Evolutionary conservation across 1,140 invertebrate genomes (phyloP), one percentile per base, ranked within the genome.

Genomic region (Augochlora pura): DNA sequence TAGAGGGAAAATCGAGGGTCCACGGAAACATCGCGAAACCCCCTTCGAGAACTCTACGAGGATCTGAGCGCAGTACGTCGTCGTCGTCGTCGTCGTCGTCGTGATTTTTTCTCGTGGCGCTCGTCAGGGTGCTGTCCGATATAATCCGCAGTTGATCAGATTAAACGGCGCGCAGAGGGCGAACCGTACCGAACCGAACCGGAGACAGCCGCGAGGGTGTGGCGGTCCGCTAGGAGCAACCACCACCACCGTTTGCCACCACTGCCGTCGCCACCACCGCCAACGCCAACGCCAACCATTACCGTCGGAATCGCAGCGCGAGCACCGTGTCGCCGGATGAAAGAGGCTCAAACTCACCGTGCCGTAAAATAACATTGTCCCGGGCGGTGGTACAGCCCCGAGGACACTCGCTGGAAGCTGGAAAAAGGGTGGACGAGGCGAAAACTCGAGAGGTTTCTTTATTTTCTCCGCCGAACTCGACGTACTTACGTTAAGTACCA

Each of bases 301-400:
- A 77, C 81, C 74, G 70, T 79, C 71, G 42, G 70, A 77, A 82
- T 82, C 77, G 77, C 71, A 63, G 65, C 75, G 62, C 83, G 81
- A 85, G 71, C 79, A 76, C 76, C 75, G 86, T 85, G 85, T 88
- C 84, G 91, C 90, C 90, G 92, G 90, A 91, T 91, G 90, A 93
- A 93, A 93, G 90, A 92, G 92, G 92, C 92, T 93, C 91, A 93
- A 90, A 88, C 88, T 89, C 92, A 92, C 80, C 90, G 87, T 89
- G 89, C 90, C 92, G 92, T 93, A 92, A 93, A 93, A 93, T 93
- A 93, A 93, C 92, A 92, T 93, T 93, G 92, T 93, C 88, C 91
- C 90, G 59, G 23, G 88, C 89, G 23, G 25, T n/a, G 89, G 75
- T 62, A 63, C 73, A 80, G 67, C 32, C 78, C 25, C 78, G 62